These are phyloP conservation scores for Atherinomorus stipes DNA, from an alignment of 2,113 vertebrate species.

Conservation along the genomic window DNA sequence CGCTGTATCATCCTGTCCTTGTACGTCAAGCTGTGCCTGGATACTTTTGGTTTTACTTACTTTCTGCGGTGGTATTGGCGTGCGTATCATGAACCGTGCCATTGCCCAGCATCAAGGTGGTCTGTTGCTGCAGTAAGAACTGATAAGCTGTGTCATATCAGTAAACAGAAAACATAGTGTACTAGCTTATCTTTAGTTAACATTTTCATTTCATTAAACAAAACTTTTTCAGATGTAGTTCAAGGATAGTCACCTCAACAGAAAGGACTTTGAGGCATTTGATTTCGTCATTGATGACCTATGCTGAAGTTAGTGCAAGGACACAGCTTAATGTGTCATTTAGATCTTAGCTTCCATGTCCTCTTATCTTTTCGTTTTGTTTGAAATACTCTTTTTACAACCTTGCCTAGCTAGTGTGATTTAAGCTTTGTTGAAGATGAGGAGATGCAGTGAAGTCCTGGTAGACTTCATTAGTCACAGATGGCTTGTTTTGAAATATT, in stretches of 20 bases:
- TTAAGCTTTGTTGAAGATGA: conserved; percentile 13
- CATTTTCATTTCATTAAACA: conserved; percentile 19
- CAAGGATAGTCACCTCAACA: neutral
- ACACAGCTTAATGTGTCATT: conserved; percentile 10
- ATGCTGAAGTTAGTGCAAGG: neutral
- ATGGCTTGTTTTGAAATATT: conserved; percentile 17
- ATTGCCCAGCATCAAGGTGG: neutral
- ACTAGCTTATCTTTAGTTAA: conserved; percentile 24
- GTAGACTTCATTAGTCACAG: conserved; percentile 1
- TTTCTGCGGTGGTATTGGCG: neutral
- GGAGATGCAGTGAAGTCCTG: neutral
- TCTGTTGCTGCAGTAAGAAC: conserved; percentile 1
- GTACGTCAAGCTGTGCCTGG: neutral
- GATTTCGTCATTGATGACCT: conserved; percentile 17
- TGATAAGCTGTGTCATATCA: conserved; percentile 46
- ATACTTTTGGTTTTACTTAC: neutral
- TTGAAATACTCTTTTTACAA: neutral
- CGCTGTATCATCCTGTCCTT: neutral
- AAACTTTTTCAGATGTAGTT: conserved; percentile 6
- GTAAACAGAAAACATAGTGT: conserved; percentile 21
- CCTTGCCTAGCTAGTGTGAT: neutral
- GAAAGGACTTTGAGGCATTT: conserved; percentile 2
- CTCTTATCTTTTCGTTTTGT: conserved; percentile 12
- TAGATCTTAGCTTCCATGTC: neutral
- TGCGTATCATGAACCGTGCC: neutral